Conservation (phyloP, 2,888 invertebrate species). For the Scaptomyza polygonia region DNA sequence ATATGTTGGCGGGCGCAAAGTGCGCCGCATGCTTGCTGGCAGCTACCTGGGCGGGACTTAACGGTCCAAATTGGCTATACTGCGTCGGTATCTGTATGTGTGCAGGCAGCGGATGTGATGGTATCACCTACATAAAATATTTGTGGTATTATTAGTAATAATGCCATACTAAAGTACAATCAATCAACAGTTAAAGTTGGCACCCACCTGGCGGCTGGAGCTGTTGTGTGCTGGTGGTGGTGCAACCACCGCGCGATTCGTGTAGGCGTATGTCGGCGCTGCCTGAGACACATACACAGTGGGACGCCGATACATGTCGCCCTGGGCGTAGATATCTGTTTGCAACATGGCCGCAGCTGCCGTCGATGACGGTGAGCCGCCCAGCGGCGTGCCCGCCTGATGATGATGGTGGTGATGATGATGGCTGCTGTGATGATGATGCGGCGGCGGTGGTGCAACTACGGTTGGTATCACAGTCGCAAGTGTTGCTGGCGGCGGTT, state of each 20-base stretch:
- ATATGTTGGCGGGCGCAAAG: slow-evolving; percentile 84
- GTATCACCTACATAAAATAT: slow-evolving; percentile 87
- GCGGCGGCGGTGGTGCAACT: slow-evolving; percentile 56
- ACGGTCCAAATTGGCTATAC: slow-evolving; percentile 85
- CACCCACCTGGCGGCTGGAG: slow-evolving; percentile 84
- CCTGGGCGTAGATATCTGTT: slow-evolving; percentile 84
- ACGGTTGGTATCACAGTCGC: slow-evolving; percentile 41
- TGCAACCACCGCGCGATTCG: slow-evolving; percentile 83
- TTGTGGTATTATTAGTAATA: too few species aligned
- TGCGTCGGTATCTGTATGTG: slow-evolving; percentile 92
- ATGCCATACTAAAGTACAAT: too few species aligned
- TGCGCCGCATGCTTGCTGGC: slow-evolving; percentile 84
- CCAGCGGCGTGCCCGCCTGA: slow-evolving; percentile 85
- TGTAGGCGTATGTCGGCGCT: slow-evolving; percentile 82
- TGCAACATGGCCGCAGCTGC: slow-evolving; percentile 81
- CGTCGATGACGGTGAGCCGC: slow-evolving; percentile 82
- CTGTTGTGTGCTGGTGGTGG: slow-evolving; percentile 85
- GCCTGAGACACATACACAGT: slow-evolving; percentile 88
- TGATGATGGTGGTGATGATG: slow-evolving; percentile 83
- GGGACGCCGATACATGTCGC: slow-evolving; percentile 88
- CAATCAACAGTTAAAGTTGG: background rate
- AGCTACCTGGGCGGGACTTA: slow-evolving; percentile 85
- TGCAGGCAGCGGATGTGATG: slow-evolving; percentile 91
- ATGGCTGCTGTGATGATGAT: slow-evolving; percentile 68
- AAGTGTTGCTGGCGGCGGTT: slow-evolving; percentile 56